Percentiles rank a stretch among this genome's conserved stretches.
Conservation (phyloP, 2,888 invertebrate species). For the Gymnoscelis rufifasciata region DNA sequence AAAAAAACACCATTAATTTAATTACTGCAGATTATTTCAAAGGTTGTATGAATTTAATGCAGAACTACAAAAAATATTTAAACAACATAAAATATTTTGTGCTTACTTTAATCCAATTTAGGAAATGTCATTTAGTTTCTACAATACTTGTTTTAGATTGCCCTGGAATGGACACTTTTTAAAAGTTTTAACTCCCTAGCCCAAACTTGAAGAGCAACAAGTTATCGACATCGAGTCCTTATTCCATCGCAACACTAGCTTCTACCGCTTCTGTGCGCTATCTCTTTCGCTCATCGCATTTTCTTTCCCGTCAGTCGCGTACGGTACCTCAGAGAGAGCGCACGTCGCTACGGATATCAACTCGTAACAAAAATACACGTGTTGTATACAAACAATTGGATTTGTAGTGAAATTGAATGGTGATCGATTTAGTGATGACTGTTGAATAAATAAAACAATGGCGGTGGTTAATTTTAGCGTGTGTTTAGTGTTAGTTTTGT, state of each 20-base stretch:
- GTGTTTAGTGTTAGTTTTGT: conserved; percentile 62
- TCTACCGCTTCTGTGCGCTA: conserved; percentile 34
- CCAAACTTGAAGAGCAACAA: not conserved
- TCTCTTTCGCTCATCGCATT: conserved; percentile 21
- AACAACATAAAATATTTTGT: too few relatives aligned
- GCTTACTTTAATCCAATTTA: too few relatives aligned
- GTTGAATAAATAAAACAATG: conserved; percentile 61
- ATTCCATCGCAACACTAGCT: conserved; percentile 17
- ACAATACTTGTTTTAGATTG: too few relatives aligned
- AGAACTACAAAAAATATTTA: too few relatives aligned
- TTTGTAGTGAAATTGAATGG: conserved; percentile 19
- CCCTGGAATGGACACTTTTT: too few relatives aligned
- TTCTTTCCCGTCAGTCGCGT: conserved; percentile 42
- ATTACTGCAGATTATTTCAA: too few relatives aligned
- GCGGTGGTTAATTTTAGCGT: conserved; percentile 67
- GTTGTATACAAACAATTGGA: conserved; percentile 24
- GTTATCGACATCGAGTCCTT: conserved; percentile 4
- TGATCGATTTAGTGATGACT: conserved; percentile 43
- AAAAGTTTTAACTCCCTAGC: too few relatives aligned
- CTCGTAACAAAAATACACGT: conserved; percentile 51
- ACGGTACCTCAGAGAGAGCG: conserved; percentile 31
- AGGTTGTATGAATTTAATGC: too few relatives aligned
- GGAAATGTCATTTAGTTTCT: too few relatives aligned
- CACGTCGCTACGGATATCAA: conserved; percentile 30
- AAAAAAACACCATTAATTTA: too few relatives aligned